Conservation (phyloP, 92 coral and sea anemone species). For the Zoanthus sociatus region DNA sequence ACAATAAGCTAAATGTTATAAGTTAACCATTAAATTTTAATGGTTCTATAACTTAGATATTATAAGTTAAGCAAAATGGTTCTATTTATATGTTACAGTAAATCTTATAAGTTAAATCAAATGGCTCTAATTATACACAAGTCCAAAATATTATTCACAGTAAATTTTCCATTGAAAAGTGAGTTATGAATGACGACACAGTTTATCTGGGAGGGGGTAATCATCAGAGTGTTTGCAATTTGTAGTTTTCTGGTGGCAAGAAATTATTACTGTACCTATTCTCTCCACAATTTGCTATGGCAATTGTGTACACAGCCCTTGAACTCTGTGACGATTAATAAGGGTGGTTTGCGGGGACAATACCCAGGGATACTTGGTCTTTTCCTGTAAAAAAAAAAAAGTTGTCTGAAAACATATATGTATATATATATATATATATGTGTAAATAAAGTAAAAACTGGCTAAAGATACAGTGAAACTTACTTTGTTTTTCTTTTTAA, state of each 20-base stretch:
- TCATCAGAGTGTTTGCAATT: neutral
- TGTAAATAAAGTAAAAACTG: too few species aligned
- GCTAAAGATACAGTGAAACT: too few species aligned
- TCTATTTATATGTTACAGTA: neutral
- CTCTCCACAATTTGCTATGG: neutral
- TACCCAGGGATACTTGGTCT: neutral
- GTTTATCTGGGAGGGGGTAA: neutral
- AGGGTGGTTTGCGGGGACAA: neutral
- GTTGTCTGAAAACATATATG: neutral
- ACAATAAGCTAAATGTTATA: too few species aligned
- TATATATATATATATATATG: too few species aligned
- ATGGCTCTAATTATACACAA: neutral
- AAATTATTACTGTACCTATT: neutral
- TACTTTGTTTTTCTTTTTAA: too few species aligned
- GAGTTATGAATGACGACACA: neutral
- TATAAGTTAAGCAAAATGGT: too few species aligned
- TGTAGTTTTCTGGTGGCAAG: neutral
- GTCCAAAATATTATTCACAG: neutral
- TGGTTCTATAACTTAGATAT: too few species aligned
- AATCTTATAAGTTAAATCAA: too few species aligned
- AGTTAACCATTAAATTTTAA: too few species aligned
- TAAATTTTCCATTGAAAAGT: neutral
- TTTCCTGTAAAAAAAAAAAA: neutral
- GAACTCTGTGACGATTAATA: neutral
- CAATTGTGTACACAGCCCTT: neutral